Evolutionary conservation across 2,888 invertebrate genomes (phyloP).

Genomic region (Allygus modestus): DNA sequence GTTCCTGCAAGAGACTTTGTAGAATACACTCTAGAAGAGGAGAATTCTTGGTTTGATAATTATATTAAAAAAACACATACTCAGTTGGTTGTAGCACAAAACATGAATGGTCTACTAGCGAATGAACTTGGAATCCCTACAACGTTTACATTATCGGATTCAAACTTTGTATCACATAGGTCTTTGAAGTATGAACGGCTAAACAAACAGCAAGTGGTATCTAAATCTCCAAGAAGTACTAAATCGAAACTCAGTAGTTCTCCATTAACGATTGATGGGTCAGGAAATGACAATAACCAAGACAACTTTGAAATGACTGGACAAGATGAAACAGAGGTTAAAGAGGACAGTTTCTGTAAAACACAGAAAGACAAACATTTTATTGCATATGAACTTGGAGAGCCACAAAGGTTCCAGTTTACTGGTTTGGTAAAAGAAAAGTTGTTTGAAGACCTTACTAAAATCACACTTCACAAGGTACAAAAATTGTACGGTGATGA

Average conservation of each 20-base stretch:
- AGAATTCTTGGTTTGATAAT: slow-evolving; percentile 8
- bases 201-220: neutral
- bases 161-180: slow-evolving; percentile 18
- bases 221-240: neutral
- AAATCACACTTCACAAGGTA: neutral
- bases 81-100: neutral
- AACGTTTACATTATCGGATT: neutral
- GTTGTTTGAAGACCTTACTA: neutral
- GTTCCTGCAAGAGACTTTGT: slow-evolving; percentile 52
- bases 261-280: neutral
- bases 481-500: slow-evolving; percentile 10
- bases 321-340: neutral
- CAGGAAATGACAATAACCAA: neutral
- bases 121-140: neutral
- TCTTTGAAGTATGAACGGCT: slow-evolving; percentile 47
- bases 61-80: neutral
- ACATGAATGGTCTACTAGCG: neutral
- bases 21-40: slow-evolving; percentile 48
- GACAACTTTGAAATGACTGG: neutral
- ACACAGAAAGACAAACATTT: neutral
- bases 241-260: neutral
- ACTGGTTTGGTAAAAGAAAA: neutral
- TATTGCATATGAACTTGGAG: slow-evolving; percentile 4
- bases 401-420: slow-evolving; percentile 22
- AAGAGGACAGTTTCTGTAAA: neutral